Evolutionary conservation across 2,113 vertebrate species (phyloP).

Genomic region (Sander lucioperca): DNA sequence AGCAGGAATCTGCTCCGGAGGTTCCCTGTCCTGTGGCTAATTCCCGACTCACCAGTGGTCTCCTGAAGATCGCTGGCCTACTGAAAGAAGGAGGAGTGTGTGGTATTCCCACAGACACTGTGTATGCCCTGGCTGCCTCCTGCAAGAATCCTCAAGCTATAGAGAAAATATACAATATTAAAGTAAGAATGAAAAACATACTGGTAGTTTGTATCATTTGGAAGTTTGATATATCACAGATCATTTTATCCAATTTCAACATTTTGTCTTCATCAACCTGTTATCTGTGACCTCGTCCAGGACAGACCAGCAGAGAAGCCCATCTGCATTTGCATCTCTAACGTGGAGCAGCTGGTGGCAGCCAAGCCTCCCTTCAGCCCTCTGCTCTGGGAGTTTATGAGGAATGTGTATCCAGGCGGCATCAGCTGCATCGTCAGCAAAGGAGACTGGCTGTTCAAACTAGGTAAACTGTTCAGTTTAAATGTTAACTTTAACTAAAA

Average conservation of each 20-base stretch:
- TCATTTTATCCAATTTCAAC: neutral
- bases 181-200: slow-evolving; percentile 77
- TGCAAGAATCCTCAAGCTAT: slow-evolving; percentile 91
- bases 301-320: slow-evolving; percentile 92
- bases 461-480: slow-evolving; percentile 78
- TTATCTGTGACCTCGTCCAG: slow-evolving; percentile 69
- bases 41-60: slow-evolving; percentile 86
- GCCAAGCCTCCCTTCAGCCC: slow-evolving; percentile 90
- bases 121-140: slow-evolving; percentile 91
- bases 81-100: slow-evolving; percentile 87
- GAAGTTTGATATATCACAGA: neutral
- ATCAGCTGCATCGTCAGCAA: slow-evolving; percentile 92
- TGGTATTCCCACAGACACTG: slow-evolving; percentile 91
- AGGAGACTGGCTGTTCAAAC: slow-evolving; percentile 89
- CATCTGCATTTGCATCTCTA: slow-evolving; percentile 92
- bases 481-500: too few relatives aligned
- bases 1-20: slow-evolving; percentile 48
- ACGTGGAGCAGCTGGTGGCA: slow-evolving; percentile 87
- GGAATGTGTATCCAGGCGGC: slow-evolving; percentile 90
- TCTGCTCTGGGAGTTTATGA: slow-evolving; percentile 93
- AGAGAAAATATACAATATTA: slow-evolving; percentile 91
- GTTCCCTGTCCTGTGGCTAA: slow-evolving; percentile 79
- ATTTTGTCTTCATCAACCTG: neutral
- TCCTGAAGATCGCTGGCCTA: slow-evolving; percentile 84
- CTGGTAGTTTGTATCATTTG: neutral